A percentile compares a stretch with the other conserved stretches of the same genome.
phyloP scores from a whole-genome alignment of 2,888 invertebrate genomes.

The Epirrita christyi region DNA sequence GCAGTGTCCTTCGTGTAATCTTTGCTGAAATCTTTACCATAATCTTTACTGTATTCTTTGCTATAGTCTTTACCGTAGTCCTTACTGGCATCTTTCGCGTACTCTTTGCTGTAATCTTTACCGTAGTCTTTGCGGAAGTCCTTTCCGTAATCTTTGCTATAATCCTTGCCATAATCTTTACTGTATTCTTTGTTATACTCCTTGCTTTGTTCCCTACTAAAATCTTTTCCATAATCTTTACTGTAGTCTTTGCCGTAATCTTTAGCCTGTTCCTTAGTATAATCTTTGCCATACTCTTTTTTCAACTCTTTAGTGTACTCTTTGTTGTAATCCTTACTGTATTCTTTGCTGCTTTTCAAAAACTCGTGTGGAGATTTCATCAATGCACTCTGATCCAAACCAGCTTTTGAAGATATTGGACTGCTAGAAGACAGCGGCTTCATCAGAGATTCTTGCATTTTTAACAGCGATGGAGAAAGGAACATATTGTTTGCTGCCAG shows the following conservation, averaged over 20 bases:
- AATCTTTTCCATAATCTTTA: constrained; percentile 39
- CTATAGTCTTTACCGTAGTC: constrained; percentile 27
- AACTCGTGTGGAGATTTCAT: constrained; percentile 66
- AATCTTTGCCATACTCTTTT: constrained; percentile 16
- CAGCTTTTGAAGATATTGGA: constrained; percentile 77
- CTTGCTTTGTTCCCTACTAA: constrained; percentile 24
- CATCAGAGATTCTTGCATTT: constrained; percentile 87
- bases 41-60: constrained; percentile 29
- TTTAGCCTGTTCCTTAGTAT: constrained; percentile 44
- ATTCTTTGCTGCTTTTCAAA: constrained; percentile 38
- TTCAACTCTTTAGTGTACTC: constrained; percentile 61
- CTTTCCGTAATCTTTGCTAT: constrained; percentile 29
- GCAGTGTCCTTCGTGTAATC: constrained; percentile 28
- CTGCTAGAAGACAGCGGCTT: constrained; percentile 86
- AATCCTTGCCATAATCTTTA: constrained; percentile 29
- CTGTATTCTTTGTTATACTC: constrained; percentile 32
- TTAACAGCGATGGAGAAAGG: constrained; percentile 89
- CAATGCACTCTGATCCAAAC: constrained; percentile 70
- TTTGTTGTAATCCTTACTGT: constrained; percentile 33
- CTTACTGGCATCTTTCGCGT: constrained; percentile 35
- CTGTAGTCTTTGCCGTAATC: constrained; percentile 25
- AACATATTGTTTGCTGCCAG: constrained; percentile 92
- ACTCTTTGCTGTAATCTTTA: constrained; percentile 34
- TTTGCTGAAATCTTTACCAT: constrained; percentile 26
- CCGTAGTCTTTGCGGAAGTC: constrained; percentile 35